Percentiles rank a stretch among this genome's conserved stretches.
These are phyloP conservation scores for Rhogogaster chlorosoma DNA, from an alignment of 2,888 invertebrate species.

Conservation along the genomic window DNA sequence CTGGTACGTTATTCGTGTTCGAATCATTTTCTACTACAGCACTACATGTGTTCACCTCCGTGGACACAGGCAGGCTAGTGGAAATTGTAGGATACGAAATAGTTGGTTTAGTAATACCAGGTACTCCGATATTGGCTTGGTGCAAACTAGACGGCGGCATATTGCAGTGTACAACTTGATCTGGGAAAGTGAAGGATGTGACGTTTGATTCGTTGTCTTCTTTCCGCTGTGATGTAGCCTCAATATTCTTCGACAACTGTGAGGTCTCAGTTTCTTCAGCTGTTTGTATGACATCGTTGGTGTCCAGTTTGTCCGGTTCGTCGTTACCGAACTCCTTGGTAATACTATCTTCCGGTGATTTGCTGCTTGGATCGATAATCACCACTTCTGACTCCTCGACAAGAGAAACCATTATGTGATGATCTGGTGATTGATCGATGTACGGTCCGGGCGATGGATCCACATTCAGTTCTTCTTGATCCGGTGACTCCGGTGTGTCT, in stretches of 20 bases:
- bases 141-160: slow-evolving; percentile 71
- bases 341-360: slow-evolving; percentile 83
- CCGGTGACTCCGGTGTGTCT: slow-evolving; percentile 80
- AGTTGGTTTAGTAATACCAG: slow-evolving; percentile 64
- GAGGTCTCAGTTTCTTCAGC: slow-evolving; percentile 23
- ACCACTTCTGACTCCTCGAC: slow-evolving; percentile 82
- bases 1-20: slow-evolving; percentile 53
- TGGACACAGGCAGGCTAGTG: slow-evolving; percentile 41
- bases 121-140: slow-evolving; percentile 70
- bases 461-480: slow-evolving; percentile 78
- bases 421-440: slow-evolving; percentile 76
- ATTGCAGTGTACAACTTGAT: slow-evolving; percentile 64
- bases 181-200: slow-evolving; percentile 61
- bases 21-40: slow-evolving; percentile 44
- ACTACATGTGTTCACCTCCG: neutral
- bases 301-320: slow-evolving; percentile 61
- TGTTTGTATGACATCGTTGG: slow-evolving; percentile 61
- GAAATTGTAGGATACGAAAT: slow-evolving; percentile 58
- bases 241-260: slow-evolving; percentile 35
- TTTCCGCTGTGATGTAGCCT: slow-evolving; percentile 46
- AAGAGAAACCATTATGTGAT: slow-evolving; percentile 76
- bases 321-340: slow-evolving; percentile 75
- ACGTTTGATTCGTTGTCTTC: slow-evolving; percentile 54
- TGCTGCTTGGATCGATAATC: slow-evolving; percentile 81
- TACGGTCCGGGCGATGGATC: slow-evolving; percentile 78